Base-by-base conservation (phyloP, 2,113 vertebrate genomes). In the Chaenogobius annularis region DNA sequence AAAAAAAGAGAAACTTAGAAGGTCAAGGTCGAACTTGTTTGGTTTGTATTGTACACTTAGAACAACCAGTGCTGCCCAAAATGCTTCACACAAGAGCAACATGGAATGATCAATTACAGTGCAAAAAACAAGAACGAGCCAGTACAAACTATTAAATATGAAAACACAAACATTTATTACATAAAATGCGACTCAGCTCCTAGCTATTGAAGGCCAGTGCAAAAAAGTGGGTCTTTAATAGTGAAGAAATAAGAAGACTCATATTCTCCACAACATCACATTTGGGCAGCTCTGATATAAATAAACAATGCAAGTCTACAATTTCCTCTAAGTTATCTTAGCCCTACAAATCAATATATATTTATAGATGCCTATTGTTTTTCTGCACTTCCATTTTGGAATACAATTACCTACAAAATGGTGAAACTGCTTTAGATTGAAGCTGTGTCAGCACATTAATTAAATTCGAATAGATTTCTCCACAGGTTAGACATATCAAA, bases 401-500 rank as follows among this genome's bases (percentile, higher is more conserved):
- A 20, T n/a, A 63, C 61, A 63, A n/a, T 63, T 43, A 63, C 35
- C 19, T 20, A 43, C 61, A 63, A 40, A 63, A 63, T 63, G 35
- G 17, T 11, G 9, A n/a, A 37, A n/a, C 10, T 17, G 40, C 35
- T 63, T 63, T 40, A 63, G 35, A 63, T 43, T 63, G 61, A 63
- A 63, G 61, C 17, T 11, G 17, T 40, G 35, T 11, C 35, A 26
- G 35, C 35, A 63, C 35, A 40, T 11, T 63, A 63, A 63, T 63
- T 40, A 43, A n/a, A 63, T 63, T n/a, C 43, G 35, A 63, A 63
- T 63, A 37, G 31, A 40, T 63, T 40, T 40, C 61, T 63, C 61
- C 10, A n/a, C 61, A 63, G 61, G 61, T 63, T 63, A 40, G 61
- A 61, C 58, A 35, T 61, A 61, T 61, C 58, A 61, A 26, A 26